Evolutionary conservation across 2,797 vertebrate genomes (phyloP), one percentile per base, ranked within the genome.

Genomic region (Ciconia nigra): DNA sequence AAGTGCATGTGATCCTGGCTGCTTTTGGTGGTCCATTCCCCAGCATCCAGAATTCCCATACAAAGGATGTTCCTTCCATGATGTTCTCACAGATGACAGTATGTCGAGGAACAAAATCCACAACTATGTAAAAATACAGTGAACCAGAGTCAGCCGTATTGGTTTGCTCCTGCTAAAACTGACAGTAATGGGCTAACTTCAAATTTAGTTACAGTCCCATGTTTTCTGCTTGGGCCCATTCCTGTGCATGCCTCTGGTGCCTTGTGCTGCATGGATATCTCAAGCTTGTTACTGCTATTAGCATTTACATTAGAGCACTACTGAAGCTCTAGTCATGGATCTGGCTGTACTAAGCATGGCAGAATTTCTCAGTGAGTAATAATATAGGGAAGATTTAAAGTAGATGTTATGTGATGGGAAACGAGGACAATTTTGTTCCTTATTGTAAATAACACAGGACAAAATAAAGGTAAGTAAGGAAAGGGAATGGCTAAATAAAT

Each of bases 1-100:
- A 74, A 46, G 55, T 1, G 3, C 8, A 0, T 1, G 11, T 21
- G 42, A 24, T 3, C 16, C 29, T 63, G 67, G 9, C 51, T 3
- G 1, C 9, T 79, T 21, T 4, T 55, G 39, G 44, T 63, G 35
- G 20, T 28, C 54, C 13, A 0, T 44, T 69, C 5, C 1, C 72
- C 54, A 51, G 33, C 63, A 83, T 7, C 69, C 59, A 41, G 25
- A 19, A 49, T 62, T 84, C n/a, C 49, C 35, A 28, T 16, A 7
- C 3, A 6, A 25, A 66, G 15, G 19, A 13, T 13, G 2, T 72
- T 49, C 39, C 26, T 63, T 59, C 66, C 57, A 2, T 2, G 9
- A 1, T 62, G 17, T 31, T 74, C 73, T 55, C 65, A 33, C 18
- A 35, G 25, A 18, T 0, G 1, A 16, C 33, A 55, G 41, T 4